phyloP scores from a whole-genome alignment of 2,888 invertebrate species.

The Trissonchulus sp. region DNA sequence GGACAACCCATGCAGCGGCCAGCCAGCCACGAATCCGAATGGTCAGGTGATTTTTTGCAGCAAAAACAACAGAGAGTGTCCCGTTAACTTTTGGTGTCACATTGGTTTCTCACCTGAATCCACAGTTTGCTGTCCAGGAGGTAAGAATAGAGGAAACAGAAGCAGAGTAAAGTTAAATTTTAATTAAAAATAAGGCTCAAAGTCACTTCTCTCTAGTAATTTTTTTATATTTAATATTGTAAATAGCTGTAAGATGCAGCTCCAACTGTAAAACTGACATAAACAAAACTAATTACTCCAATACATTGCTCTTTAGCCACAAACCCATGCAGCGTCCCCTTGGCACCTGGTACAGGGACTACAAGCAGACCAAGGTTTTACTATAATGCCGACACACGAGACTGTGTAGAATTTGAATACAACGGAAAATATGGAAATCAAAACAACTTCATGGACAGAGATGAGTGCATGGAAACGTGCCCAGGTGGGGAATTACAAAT shows the following conservation, averaged over 20 bases:
- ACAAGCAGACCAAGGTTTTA: constrained; percentile 40
- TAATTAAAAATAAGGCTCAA: too few species aligned
- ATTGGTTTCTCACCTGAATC: constrained; percentile 46
- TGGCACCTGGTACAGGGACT: constrained; percentile 51
- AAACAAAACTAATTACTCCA: too few species aligned
- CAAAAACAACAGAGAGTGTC: constrained; percentile 41
- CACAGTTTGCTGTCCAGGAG: constrained; percentile 41
- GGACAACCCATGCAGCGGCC: constrained; percentile 51
- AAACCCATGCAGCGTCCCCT: constrained; percentile 50
- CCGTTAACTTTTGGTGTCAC: constrained; percentile 44
- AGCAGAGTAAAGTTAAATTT: too few species aligned
- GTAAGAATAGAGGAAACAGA: too few species aligned
- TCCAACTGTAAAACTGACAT: too few species aligned
- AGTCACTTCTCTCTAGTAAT: too few species aligned
- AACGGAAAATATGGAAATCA: constrained; percentile 49
- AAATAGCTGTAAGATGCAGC: too few species aligned
- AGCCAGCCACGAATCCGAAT: constrained; percentile 42
- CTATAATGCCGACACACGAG: constrained; percentile 49
- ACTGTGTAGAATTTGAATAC: constrained; percentile 50
- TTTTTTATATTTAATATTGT: too few species aligned
- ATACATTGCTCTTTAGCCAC: constrained; percentile 49
- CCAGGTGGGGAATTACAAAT: constrained; percentile 44
- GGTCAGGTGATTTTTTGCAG: constrained; percentile 37
- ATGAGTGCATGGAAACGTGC: constrained; percentile 48
- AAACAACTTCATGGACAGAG: constrained; percentile 47